Percentiles rank a stretch among this genome's conserved stretches.
Evolutionary conservation across 2,113 vertebrate genomes (phyloP).

Genomic region (Nannospalax galili): DNA sequence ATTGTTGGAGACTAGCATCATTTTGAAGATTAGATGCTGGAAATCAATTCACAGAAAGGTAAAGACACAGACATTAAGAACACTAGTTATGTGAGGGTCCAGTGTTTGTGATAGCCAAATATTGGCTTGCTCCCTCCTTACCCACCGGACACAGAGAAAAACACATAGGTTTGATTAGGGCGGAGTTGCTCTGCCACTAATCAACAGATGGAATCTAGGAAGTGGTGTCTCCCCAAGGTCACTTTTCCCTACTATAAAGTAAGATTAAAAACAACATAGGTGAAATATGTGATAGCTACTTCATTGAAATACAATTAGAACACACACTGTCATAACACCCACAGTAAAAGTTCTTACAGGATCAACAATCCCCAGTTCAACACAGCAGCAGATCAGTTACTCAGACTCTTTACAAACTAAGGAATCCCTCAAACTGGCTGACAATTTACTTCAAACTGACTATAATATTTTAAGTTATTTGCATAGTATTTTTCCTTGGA

Average conservation of each 20-base stretch:
- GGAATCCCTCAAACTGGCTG: neutral
- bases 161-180: neutral
- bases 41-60: conserved; percentile 21
- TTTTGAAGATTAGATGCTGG: neutral
- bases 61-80: conserved; percentile 11
- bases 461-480: neutral
- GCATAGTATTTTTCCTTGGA: neutral
- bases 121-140: neutral
- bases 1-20: neutral
- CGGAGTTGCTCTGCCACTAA: neutral
- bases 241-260: neutral
- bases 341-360: neutral
- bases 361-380: neutral
- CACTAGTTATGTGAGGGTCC: neutral
- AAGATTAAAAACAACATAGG: neutral
- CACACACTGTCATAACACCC: neutral
- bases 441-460: neutral
- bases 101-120: neutral
- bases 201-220: neutral
- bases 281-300: neutral
- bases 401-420: neutral
- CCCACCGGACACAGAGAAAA: neutral
- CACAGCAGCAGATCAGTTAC: neutral
- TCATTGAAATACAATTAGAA: neutral
- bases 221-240: neutral